phyloP scores from a whole-genome alignment of 1,140 invertebrate species.

The Pseudobourletiella spinata region DNA sequence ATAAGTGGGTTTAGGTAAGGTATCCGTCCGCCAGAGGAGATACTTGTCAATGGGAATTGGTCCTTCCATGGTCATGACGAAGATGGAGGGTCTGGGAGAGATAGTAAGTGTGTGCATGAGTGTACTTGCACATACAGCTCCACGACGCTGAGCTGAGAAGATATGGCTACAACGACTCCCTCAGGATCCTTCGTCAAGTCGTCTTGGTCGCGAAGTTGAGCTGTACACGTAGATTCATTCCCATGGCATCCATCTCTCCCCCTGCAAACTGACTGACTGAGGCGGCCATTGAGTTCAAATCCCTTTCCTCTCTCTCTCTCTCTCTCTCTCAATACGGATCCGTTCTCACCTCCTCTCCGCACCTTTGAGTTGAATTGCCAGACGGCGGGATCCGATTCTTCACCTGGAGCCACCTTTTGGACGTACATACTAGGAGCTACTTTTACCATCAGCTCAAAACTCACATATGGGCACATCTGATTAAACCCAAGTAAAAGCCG shows the following conservation, averaged over 20 bases:
- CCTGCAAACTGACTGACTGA: not conserved
- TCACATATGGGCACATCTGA: too few relatives aligned
- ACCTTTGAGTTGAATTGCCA: too few relatives aligned
- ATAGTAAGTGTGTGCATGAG: constrained; percentile 1
- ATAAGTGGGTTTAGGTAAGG: constrained; percentile 26
- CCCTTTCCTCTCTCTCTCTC: not conserved
- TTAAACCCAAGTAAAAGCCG: too few relatives aligned
- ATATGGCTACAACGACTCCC: constrained; percentile 26
- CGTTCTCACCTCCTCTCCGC: not conserved
- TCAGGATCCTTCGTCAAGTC: constrained; percentile 29
- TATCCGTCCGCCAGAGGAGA: constrained; percentile 29
- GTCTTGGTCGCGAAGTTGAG: too few relatives aligned
- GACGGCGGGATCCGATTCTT: too few relatives aligned
- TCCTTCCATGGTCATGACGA: constrained; percentile 27
- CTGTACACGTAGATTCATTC: not conserved
- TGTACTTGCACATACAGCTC: not conserved
- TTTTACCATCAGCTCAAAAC: too few relatives aligned
- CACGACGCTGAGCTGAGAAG: constrained; percentile 8
- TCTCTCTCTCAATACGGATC: not conserved
- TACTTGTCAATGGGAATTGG: constrained; percentile 33
- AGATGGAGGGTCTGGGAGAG: constrained; percentile 25
- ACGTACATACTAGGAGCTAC: too few relatives aligned
- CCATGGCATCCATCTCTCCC: not conserved
- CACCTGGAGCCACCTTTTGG: too few relatives aligned
- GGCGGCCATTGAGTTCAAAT: too few relatives aligned